Evolutionary conservation across 2,113 vertebrate species (phyloP), one percentile per base, ranked within the genome.

Genomic region (Sialia sialis): DNA sequence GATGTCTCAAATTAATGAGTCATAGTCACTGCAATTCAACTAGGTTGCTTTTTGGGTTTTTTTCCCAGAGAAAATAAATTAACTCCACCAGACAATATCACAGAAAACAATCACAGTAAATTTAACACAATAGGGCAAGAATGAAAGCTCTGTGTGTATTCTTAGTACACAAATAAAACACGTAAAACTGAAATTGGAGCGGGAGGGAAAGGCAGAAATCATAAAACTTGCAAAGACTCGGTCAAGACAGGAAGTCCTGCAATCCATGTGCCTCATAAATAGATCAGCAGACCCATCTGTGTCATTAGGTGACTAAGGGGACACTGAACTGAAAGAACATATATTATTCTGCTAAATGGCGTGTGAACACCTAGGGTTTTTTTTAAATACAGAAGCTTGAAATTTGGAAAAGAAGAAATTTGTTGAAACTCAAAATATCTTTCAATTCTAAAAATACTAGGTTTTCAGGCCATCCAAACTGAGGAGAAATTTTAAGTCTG

Each of bases 1-100:
- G 84, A 85, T 91, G 92, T 95, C 81, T 91, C 32, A 70, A 77
- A 96, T 60, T 87, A 95, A 84, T 96, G 90, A 96, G 51, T 95
- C 87, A 89, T 34, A 91, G 56, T 75, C 73, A 74, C 74, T 69
- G 59, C 75, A 82, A 93, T 94, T 90, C 72, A 75, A 56, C 55
- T 41, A 66, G 32, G 66, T 77, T 67, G 59, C 26, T 8, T 54
- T 87, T 69, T 39, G n/a, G 39, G 2, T 0, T 34, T 75, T 75
- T 66, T 83, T 80, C 78, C 78, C 84, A 87, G 41, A 87, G 75
- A 85, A 66, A 68, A 82, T 22, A 41, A 81, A 92, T 67, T 66
- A 87, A 79, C 54, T 95, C 59, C 38, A 68, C 38, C 22, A 18
- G 10, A 26, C 54, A 48, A 13, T 68, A 58, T 74, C 15, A 52